A percentile compares a stretch with the other conserved stretches of the same genome.
Evolutionary conservation across 1,140 invertebrate species (phyloP).

Genomic region (Rhopalosiphum padi): DNA sequence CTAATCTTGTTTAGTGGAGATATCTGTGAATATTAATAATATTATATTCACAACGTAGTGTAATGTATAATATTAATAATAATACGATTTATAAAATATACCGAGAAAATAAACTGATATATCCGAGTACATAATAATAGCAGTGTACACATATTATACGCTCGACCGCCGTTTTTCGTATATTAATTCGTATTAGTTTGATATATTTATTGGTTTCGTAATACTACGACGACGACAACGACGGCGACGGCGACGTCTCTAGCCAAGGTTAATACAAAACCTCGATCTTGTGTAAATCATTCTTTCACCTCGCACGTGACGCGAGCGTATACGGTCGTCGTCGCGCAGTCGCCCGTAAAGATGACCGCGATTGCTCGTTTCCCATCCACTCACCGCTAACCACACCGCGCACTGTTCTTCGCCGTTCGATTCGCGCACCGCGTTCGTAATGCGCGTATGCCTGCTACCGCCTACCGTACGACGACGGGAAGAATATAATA

Average conservation of each 20-base stretch:
- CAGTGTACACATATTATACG: background rate
- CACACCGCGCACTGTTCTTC: background rate
- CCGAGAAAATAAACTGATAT: too few relatives aligned
- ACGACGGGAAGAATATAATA: background rate
- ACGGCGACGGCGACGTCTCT: background rate
- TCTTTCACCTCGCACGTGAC: constrained; percentile 44
- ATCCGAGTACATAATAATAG: background rate
- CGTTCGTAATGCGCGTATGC: background rate
- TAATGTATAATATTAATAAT: background rate
- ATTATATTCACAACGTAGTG: background rate
- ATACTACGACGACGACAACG: background rate
- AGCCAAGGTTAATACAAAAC: constrained; percentile 38
- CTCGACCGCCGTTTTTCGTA: background rate
- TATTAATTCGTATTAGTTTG: constrained; percentile 2
- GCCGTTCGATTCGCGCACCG: background rate
- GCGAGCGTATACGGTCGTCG: background rate
- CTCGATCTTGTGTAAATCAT: constrained; percentile 47
- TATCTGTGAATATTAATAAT: background rate
- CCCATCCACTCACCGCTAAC: background rate
- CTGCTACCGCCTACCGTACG: too few relatives aligned
- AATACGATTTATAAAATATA: background rate
- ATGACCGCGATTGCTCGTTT: constrained; percentile 33
- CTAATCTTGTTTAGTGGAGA: background rate
- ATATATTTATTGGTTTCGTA: constrained; percentile 33
- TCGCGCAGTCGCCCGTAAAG: constrained; percentile 8